Evolutionary conservation across 2,113 vertebrate genomes (phyloP).

Genomic region (Herpailurus yagouaroundi): DNA sequence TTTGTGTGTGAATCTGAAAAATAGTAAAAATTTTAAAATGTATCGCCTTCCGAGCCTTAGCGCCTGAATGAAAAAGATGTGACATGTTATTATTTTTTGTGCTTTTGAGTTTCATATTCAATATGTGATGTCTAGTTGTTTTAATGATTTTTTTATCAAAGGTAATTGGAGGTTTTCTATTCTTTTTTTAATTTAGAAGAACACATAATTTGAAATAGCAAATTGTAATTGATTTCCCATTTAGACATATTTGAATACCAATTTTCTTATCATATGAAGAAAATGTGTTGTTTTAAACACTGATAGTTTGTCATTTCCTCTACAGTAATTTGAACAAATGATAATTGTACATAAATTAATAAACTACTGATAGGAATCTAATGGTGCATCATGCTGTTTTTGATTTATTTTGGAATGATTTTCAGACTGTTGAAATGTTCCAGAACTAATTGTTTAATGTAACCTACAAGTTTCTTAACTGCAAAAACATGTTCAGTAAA

Average conservation of each 20-base stretch:
- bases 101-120: conserved; percentile 65
- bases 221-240: conserved; percentile 48
- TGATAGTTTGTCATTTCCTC: conserved; percentile 38
- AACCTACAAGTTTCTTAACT: conserved; percentile 40
- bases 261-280: conserved; percentile 16
- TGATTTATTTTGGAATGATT: conserved; percentile 73
- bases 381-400: conserved; percentile 64
- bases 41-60: neutral
- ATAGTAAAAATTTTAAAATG: neutral
- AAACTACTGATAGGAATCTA: conserved; percentile 64
- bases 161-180: conserved; percentile 51
- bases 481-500: conserved; percentile 39
- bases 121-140: neutral
- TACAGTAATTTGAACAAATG: conserved; percentile 63
- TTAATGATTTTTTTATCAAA: conserved; percentile 61
- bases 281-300: conserved; percentile 61
- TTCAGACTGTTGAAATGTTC: conserved; percentile 58
- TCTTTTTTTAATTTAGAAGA: conserved; percentile 46
- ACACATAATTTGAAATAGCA: conserved; percentile 58
- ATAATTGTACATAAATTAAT: conserved; percentile 78
- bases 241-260: conserved; percentile 42
- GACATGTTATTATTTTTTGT: conserved; percentile 56
- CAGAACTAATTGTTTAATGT: conserved; percentile 53
- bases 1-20: neutral
- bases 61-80: conserved; percentile 6